Evolutionary conservation across 2,888 invertebrate genomes (phyloP).

Genomic region (Thecocarcelia acutangulata): DNA sequence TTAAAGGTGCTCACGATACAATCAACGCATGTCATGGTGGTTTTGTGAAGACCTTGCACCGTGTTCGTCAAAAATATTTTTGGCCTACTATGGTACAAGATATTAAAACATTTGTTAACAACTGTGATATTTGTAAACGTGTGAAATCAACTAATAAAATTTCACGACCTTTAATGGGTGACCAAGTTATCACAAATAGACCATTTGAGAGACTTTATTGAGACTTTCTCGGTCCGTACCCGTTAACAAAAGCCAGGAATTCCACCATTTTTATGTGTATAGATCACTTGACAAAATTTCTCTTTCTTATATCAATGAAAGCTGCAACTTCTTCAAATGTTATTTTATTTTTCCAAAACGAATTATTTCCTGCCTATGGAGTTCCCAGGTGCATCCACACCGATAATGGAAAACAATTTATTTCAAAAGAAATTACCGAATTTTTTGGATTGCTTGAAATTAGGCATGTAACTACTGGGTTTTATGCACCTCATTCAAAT

Average conservation of each 20-base stretch:
- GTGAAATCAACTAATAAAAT: not conserved
- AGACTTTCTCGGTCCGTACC: slow-evolving; percentile 30
- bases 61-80: too few species aligned
- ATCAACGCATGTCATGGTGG: slow-evolving; percentile 27
- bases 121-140: slow-evolving; percentile 36
- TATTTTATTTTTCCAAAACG: not conserved
- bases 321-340: slow-evolving; percentile 27
- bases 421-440: too few species aligned
- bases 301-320: slow-evolving; percentile 12
- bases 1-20: slow-evolving; percentile 3
- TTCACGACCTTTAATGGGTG: slow-evolving; percentile 21
- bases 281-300: slow-evolving; percentile 24
- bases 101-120: not conserved
- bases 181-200: not conserved
- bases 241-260: not conserved
- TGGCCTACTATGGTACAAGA: too few species aligned
- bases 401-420: too few species aligned
- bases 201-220: too few species aligned
- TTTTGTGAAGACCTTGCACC: slow-evolving; percentile 14
- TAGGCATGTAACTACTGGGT: too few species aligned
- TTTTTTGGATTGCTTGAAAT: too few species aligned
- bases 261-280: slow-evolving; percentile 13
- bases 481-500: too few species aligned
- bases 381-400: too few species aligned
- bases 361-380: too few species aligned